Evolutionary conservation across 2,888 invertebrate genomes (phyloP).

Genomic region (Campoplex capitator): DNA sequence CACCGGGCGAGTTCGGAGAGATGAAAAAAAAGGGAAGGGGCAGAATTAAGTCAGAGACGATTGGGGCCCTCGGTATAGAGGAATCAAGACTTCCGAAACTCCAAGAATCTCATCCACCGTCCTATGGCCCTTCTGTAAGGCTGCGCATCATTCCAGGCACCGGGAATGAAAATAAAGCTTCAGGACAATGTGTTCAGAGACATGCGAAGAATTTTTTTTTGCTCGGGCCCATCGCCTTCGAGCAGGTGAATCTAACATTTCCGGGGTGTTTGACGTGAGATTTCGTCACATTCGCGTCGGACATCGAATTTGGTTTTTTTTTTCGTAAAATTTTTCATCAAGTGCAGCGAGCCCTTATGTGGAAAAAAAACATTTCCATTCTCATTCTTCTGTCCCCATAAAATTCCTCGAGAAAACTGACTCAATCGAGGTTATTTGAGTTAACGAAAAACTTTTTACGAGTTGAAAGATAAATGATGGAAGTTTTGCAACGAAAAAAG

Average conservation of each 20-base stretch:
- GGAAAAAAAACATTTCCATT: too few species aligned
- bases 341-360: too few species aligned
- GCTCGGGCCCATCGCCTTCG: neutral
- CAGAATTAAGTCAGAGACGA: slow-evolving; percentile 27
- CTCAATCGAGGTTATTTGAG: neutral
- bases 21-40: slow-evolving; percentile 7
- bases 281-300: neutral
- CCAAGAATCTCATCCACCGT: slow-evolving; percentile 32
- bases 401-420: too few species aligned
- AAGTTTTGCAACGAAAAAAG: neutral
- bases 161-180: slow-evolving; percentile 44
- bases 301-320: neutral
- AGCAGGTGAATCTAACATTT: neutral
- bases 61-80: slow-evolving; percentile 45
- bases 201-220: slow-evolving; percentile 31
- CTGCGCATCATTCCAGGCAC: slow-evolving; percentile 38
- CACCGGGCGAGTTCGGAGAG: slow-evolving; percentile 15
- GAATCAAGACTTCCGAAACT: slow-evolving; percentile 51
- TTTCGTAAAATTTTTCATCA: too few species aligned
- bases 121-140: neutral
- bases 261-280: slow-evolving; percentile 11
- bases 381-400: too few species aligned
- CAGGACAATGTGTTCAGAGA: slow-evolving; percentile 44
- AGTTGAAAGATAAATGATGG: neutral
- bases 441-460: neutral